Conservation (phyloP, 2,888 invertebrate species). For the Conops quadrifasciatus region DNA sequence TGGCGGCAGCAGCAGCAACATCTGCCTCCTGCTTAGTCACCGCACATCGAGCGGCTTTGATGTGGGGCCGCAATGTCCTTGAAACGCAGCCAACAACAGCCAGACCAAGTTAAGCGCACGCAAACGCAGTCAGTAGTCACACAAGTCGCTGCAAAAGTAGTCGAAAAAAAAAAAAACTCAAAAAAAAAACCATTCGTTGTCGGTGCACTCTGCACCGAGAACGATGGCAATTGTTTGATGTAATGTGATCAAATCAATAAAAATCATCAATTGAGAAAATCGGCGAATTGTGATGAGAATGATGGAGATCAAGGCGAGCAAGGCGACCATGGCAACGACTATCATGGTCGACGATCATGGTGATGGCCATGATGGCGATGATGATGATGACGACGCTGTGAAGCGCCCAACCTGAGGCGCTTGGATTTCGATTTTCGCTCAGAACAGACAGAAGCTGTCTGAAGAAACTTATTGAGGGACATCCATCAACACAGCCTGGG, state of each 20-base stretch:
- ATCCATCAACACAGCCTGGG: background rate
- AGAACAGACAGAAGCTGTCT: background rate
- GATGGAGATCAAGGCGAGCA: background rate
- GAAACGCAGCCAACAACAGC: background rate
- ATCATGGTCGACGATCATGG: conserved; percentile 15
- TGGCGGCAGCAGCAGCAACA: background rate
- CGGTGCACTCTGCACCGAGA: background rate
- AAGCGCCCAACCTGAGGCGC: background rate
- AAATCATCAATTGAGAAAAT: conserved; percentile 31
- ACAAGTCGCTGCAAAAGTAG: background rate
- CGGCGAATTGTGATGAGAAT: conserved; percentile 27
- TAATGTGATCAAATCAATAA: conserved; percentile 34
- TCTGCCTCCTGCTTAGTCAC: background rate
- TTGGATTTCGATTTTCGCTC: background rate
- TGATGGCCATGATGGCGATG: background rate
- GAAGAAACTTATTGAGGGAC: too few species aligned
- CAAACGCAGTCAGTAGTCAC: background rate
- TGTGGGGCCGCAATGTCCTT: conserved; percentile 31
- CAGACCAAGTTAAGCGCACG: background rate
- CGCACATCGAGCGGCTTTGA: conserved; percentile 18
- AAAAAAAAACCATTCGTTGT: background rate
- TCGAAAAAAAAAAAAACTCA: background rate
- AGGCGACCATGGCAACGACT: background rate
- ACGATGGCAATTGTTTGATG: conserved; percentile 28
- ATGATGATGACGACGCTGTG: background rate